Base-by-base conservation (phyloP, 2,888 invertebrate genomes). In the Creontiades dilutus region DNA sequence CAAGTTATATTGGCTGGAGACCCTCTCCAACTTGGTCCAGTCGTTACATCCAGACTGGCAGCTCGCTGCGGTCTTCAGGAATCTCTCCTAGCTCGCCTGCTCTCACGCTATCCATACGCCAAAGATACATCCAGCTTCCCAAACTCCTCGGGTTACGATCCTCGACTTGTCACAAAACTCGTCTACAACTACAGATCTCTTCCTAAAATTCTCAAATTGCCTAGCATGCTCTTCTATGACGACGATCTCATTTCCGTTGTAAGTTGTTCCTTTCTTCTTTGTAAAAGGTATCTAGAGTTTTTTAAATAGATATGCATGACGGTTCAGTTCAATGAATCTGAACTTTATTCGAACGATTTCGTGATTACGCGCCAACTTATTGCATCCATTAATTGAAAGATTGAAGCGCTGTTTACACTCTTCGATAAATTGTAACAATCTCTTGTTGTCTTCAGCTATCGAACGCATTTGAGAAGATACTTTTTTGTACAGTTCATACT, bases 11-110 rank as follows among this genome's bases (percentile, higher is more conserved):
- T 95, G 90, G 94, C 94, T 92, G 96, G 96, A 0, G 99, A 99
- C 94, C 99, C 98, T 0, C 95, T 96, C 94, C 99, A 99, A 93
- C 94, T 99, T 85, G 98, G 98, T 0, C 98, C 99, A 0, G 95
- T 98, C 4, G 94, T 98, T 0, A 92, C 95, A 84, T 97, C 96
- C 68, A 94, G 94, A 90, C 94, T 95, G 91, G 96, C 96, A 0
- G 92, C 92, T 13, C 94, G 95, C 14, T 95, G 94, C 92, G 97
- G 97, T 0, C 94, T 98, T 90, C 93, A 94, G 3, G 94, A 95
- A 88, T 98, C 98, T 0, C 96, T 96, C 92, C 93, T 99, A 61
- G 95, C 95, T 46, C 94, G 97, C 0, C 96, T 96, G 1, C 75
- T 78, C 16, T 48, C 52, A 7, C 27, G 48, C 7, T 80, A 76